Conservation (phyloP, 2,797 vertebrate species). For the Trematomus bernacchii region DNA sequence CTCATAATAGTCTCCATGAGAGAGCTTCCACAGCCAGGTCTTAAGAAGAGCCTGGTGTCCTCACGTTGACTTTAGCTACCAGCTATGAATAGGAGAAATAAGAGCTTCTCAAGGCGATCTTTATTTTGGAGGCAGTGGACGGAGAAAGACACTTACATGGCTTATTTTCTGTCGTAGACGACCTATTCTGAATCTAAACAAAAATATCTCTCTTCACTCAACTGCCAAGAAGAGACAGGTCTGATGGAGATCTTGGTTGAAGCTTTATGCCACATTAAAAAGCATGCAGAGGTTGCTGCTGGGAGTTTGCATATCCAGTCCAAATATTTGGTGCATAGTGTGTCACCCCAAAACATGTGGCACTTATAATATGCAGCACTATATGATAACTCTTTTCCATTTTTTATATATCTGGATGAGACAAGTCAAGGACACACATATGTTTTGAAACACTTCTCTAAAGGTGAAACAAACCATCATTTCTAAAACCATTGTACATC, state of each 20-base stretch:
- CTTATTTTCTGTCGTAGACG: slow-evolving; percentile 15
- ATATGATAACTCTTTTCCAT: neutral
- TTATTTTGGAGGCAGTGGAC: slow-evolving; percentile 37
- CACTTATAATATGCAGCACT: neutral
- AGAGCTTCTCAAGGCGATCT: slow-evolving; percentile 34
- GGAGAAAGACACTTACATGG: slow-evolving; percentile 19
- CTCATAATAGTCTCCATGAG: slow-evolving; percentile 35
- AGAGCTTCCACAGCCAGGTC: slow-evolving; percentile 31
- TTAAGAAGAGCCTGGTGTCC: slow-evolving; percentile 46
- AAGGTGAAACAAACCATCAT: too few relatives aligned
- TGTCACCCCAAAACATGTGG: too few relatives aligned
- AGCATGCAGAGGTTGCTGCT: too few relatives aligned
- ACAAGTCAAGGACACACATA: neutral
- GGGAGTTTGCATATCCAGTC: neutral
- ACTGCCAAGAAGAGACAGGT: neutral
- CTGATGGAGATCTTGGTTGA: neutral
- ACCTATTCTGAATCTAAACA: slow-evolving; percentile 34
- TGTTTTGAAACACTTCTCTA: too few relatives aligned
- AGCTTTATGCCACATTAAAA: neutral
- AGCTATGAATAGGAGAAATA: slow-evolving; percentile 54
- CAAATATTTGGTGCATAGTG: neutral
- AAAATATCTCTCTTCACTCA: slow-evolving; percentile 12
- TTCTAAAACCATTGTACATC: too few relatives aligned
- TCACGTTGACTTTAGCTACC: slow-evolving; percentile 31
- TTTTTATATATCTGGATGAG: neutral